phyloP scores from a whole-genome alignment of 2,888 invertebrate genomes.

The Malthinus flaveolus region DNA sequence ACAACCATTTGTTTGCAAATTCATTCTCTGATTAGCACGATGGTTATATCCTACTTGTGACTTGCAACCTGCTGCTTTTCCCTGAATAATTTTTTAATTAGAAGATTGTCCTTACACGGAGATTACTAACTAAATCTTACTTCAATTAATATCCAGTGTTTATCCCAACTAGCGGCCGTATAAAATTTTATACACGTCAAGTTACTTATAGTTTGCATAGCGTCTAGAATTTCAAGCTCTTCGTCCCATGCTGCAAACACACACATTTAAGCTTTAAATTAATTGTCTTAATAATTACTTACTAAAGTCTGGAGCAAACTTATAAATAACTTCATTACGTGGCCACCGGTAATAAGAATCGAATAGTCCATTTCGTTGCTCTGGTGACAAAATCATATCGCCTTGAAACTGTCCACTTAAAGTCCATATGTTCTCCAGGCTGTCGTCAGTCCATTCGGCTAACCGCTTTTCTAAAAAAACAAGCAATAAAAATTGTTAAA shows the following conservation, averaged over 20 bases:
- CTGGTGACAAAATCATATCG: constrained; percentile 10
- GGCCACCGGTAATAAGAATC: too few species aligned
- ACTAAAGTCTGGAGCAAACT: too few species aligned
- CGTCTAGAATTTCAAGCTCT: too few species aligned
- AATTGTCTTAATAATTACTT: too few species aligned
- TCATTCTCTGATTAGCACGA: background rate
- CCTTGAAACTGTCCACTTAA: constrained; percentile 18
- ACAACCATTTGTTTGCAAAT: background rate
- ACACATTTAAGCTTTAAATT: too few species aligned
- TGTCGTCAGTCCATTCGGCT: constrained; percentile 11
- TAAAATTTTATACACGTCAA: background rate
- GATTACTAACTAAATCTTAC: background rate
- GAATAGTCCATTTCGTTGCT: background rate
- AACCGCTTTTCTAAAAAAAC: background rate
- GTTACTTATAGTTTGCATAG: too few species aligned
- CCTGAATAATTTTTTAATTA: too few species aligned
- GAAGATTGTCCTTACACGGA: too few species aligned
- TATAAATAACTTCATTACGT: too few species aligned
- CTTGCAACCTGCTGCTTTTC: constrained; percentile 1
- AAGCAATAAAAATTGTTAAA: background rate
- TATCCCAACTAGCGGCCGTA: background rate
- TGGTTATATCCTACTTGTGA: background rate
- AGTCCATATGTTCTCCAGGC: constrained; percentile 7
- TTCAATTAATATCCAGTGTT: background rate
- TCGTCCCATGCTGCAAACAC: too few species aligned